A percentile compares a stretch with the other conserved stretches of the same genome.
Evolutionary conservation across 2,797 vertebrate genomes (phyloP).

Genomic region (Aldrovandia affinis): DNA sequence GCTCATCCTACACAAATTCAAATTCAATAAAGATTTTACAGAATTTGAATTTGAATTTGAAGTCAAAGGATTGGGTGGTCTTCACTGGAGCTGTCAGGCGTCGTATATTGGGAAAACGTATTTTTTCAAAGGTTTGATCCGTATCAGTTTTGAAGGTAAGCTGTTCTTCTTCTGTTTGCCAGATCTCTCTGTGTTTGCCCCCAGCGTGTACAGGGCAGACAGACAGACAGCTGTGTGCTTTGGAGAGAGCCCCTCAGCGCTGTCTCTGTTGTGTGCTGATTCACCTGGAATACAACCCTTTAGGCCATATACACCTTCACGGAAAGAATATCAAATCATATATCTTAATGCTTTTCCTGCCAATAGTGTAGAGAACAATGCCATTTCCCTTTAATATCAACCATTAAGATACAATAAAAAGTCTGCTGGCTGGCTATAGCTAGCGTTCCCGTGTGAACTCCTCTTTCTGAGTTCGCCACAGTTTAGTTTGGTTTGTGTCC

Average conservation of each 20-base stretch:
- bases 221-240: neutral
- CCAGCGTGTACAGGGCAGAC: neutral
- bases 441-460: too few relatives aligned
- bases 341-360: neutral
- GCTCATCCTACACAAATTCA: too few relatives aligned
- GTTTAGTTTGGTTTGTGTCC: too few relatives aligned
- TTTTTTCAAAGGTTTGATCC: too few relatives aligned
- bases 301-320: neutral
- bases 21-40: neutral
- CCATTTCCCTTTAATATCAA: too few relatives aligned
- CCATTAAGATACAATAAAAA: too few relatives aligned
- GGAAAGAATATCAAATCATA: neutral
- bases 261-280: neutral
- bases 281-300: neutral
- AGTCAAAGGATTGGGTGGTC: neutral
- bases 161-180: neutral
- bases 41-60: neutral
- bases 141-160: neutral
- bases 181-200: neutral
- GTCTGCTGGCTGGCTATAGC: too few relatives aligned
- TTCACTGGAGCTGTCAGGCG: neutral
- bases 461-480: too few relatives aligned
- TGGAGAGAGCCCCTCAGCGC: neutral
- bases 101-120: neutral
- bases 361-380: too few relatives aligned